phyloP scores from a whole-genome alignment of 1,140 invertebrate species.

The Diploscapter pachys region DNA sequence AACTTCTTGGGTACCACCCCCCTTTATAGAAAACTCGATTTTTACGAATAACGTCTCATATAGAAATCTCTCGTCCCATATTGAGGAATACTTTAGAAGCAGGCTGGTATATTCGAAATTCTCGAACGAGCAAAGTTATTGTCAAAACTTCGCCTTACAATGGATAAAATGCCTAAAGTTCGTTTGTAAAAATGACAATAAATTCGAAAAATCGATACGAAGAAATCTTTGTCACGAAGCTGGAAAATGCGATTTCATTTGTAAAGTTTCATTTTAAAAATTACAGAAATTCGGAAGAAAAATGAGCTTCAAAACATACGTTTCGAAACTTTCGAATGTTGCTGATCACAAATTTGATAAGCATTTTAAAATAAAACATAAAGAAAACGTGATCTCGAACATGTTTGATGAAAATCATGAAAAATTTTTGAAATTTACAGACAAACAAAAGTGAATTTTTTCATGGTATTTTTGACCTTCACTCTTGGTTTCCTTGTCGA shows the following conservation, averaged over 20 bases:
- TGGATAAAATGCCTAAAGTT: too few species aligned
- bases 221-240: neutral
- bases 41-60: too few species aligned
- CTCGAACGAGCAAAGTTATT: too few species aligned
- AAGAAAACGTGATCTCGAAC: neutral
- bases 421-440: neutral
- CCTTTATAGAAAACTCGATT: too few species aligned
- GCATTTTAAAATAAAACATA: too few species aligned
- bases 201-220: too few species aligned
- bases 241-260: neutral
- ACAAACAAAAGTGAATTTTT: neutral
- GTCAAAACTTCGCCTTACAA: too few species aligned
- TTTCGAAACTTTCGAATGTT: neutral
- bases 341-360: neutral
- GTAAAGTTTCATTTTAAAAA: conserved; percentile 11
- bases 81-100: too few species aligned
- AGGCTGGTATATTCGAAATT: too few species aligned
- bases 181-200: too few species aligned
- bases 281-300: neutral
- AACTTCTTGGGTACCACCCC: too few species aligned
- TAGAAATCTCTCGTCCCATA: too few species aligned
- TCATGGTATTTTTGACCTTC: neutral
- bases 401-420: neutral
- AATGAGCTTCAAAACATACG: neutral
- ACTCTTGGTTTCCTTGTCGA: neutral